Base-by-base conservation (phyloP, 2,888 invertebrate species). In the Stenurella melanura region DNA sequence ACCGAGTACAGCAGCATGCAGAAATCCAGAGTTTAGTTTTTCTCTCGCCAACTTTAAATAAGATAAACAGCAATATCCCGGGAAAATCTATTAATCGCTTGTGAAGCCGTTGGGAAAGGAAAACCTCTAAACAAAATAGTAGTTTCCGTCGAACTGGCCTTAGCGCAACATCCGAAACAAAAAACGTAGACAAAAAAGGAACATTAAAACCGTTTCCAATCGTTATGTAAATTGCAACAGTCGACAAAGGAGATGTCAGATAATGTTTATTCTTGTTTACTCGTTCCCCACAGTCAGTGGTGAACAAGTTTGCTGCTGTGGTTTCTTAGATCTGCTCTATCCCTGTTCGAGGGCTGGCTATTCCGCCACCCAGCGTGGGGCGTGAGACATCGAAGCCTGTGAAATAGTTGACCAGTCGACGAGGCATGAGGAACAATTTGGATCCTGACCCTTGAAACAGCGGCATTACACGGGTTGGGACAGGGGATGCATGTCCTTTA, bases 331-430 rank as follows among this genome's bases (percentile, higher is more conserved):
- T 74, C 58, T 57, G 67, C 21, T 42, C 17, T 42, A n/a, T 69
- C 69, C 68, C 57, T 17, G 18, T 30, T 17, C n/a, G 54, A 19
- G 50, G 74, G 73, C 18, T 19, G 69, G 61, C 68, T 34, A 42
- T 66, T 72, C 21, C 58, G 38, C 67, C 58, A 19, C 73, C 73
- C 67, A 38, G 54, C 60, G 42, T 30, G 68, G 68, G 60, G 58
- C 69, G 74, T 58, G 74, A 61, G 74, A 74, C 68, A 74, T 74
- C 38, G 74, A 68, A 54, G 57, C 61, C 68, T 74, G 61, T 50
- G 74, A 74, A 68, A 58, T 67, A 67, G 74, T 74, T 74, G 74
- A 74, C 68, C 74, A 61, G 68, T 74, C 66, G 68, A 66, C 56
- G 56, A 34, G 17, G 64, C 54, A 54, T 21, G 67, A 26, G 54